Evolutionary conservation across 2,888 invertebrate genomes (phyloP), one percentile per base, ranked within the genome.

Genomic region (Aleiodes alternator): DNA sequence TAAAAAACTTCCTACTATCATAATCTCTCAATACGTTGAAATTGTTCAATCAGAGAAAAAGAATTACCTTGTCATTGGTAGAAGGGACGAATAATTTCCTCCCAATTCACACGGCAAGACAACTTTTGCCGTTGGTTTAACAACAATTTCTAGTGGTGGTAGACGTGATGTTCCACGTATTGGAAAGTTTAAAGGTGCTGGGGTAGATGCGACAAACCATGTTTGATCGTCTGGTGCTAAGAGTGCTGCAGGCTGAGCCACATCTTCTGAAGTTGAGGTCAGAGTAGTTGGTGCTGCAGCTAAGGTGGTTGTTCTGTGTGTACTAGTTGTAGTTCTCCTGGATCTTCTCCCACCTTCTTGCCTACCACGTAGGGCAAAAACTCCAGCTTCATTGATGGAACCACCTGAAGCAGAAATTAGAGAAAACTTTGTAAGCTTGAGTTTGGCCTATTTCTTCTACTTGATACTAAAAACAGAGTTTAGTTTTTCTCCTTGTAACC

Each of bases 91-190:
- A 77, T 86, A 85, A 83, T 89, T 89, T 74, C 84, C 87, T 76
- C 88, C 88, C 72, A 89, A 84, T 75, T 89, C 88, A 83, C 89
- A 89, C 34, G 89, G 89, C 68, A 89, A 82, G 72, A 88, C 82
- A 82, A 88, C 86, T 82, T 89, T 87, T 79, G 82, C 85, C 78
- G 86, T 88, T 69, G 87, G 87, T 80, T 88, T 88, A 71, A 88
- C 88, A 79, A 86, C 84, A 66, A 88, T 83, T 76, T 89, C 87
- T 61, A 87, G 80, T 73, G 87, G 87, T 66, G 86, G 84, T 79
- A 82, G 83, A 34, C 82, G 80, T 8, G 83, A 81, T 23, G 81
- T 79, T 51, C 74, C 69, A 74, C 70, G 77, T 69, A 64, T 82
- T 72, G 78, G 83, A 81, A 75, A 80, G 78, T 78, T 80, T 64